Base-by-base conservation (phyloP, 1,140 invertebrate genomes). In the Marisa cornuarietis region DNA sequence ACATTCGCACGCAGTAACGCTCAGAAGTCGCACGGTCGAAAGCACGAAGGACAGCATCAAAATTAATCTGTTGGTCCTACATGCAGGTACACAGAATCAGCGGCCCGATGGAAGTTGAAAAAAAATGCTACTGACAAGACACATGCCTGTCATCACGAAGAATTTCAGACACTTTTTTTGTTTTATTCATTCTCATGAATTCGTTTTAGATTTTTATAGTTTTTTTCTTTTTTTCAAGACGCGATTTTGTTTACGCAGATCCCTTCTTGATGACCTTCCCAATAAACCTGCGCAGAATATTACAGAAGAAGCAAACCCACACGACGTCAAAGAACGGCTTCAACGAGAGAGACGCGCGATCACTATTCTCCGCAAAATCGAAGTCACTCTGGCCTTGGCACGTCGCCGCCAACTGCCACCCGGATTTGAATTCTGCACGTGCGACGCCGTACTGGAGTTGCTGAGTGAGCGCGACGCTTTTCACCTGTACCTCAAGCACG, bases 291-390 rank as follows among this genome's bases (percentile, higher is more conserved):
- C 84, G 63, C 72, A 85, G 58, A 81, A 76, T 49, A 74, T 90
- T 54, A 76, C 84, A 54, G 71, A 82, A 31, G 71, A 82, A 31
- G 87, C 86, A 42, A 26, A 63, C 54, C 69, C 80, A 51, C 75
- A 82, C 54, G 86, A 82, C 49, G 89, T 88, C 66, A 73, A 81
- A 94, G 97, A 97, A 90, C 98, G 97, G 90, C 97, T 98, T 95
- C 96, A 98, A 89, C 94, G 94, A 73, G 97, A 99, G 91, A 97
- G 98, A 95, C 96, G 96, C 91, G 97, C 98, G 6, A 94, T 95
- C 83, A 96, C 98, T 88, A 98, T 98, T 92, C 96, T 96, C 87
- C 95, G 96, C 85, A 98, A 98, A 90, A 91, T 99, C 69, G 96
- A 96, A 90, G 96, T 99, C 90, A 96, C 96, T 1, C 96, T 98